phyloP scores from a whole-genome alignment of 92 coral and sea anemone genomes.

The Porites evermanni region DNA sequence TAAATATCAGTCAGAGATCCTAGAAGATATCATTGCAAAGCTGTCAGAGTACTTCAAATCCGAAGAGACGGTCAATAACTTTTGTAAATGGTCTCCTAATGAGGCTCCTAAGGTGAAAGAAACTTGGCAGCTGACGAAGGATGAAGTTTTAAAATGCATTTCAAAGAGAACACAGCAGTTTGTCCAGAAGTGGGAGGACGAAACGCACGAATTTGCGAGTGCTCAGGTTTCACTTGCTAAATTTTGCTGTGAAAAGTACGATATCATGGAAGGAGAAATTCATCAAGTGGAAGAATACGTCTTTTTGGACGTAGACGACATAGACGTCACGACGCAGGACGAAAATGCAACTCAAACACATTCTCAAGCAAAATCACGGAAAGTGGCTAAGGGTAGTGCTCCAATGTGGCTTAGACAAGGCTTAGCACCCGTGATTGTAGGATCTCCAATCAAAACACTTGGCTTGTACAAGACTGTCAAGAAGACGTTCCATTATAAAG shows the following conservation, averaged over 20 bases:
- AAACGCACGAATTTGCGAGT: not conserved
- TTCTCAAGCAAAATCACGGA: not conserved
- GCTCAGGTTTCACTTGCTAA: not conserved
- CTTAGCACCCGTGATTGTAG: constrained; percentile 14
- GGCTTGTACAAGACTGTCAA: not conserved
- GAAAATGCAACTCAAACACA: not conserved
- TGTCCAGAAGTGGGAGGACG: too few relatives aligned
- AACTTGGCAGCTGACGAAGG: too few relatives aligned
- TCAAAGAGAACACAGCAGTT: too few relatives aligned
- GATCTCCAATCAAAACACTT: not conserved
- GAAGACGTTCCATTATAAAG: not conserved
- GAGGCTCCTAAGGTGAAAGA: not conserved
- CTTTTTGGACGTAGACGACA: not conserved
- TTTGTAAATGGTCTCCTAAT: not conserved
- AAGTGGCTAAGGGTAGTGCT: not conserved
- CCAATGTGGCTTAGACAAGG: constrained; percentile 35
- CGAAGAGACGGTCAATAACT: not conserved
- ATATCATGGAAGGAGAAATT: constrained; percentile 11
- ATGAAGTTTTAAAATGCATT: too few relatives aligned
- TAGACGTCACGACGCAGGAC: not conserved
- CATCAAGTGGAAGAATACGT: not conserved
- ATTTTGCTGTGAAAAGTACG: not conserved
- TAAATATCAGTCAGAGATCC: too few relatives aligned
- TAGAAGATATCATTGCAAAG: too few relatives aligned
- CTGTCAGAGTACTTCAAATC: too few relatives aligned